Evolutionary conservation across 2,113 vertebrate genomes (phyloP).

Genomic region (Arothron firmamentum): DNA sequence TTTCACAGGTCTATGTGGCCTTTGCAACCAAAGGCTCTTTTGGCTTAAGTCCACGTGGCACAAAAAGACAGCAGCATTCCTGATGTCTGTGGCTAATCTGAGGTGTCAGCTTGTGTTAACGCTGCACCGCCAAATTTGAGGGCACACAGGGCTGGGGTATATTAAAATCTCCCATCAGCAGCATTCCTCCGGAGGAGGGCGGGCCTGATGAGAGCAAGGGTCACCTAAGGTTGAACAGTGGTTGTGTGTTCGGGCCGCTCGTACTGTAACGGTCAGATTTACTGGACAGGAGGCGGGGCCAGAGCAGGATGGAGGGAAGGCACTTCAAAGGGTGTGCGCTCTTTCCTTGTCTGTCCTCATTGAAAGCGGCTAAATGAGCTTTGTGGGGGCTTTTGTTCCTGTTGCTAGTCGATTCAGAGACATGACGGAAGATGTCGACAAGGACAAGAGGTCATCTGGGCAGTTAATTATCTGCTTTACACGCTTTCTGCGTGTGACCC

Average conservation of each 20-base stretch:
- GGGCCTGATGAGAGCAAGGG: constrained; percentile 66
- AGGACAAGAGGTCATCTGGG: constrained; percentile 49
- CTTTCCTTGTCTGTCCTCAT: constrained; percentile 64
- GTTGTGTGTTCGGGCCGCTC: constrained; percentile 65
- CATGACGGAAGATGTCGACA: constrained; percentile 49
- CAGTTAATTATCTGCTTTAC: constrained; percentile 58
- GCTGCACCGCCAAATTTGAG: constrained; percentile 94
- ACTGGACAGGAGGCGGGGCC: constrained; percentile 54
- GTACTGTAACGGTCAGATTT: constrained; percentile 64
- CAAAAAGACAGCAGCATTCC: constrained; percentile 95
- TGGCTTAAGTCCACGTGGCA: constrained; percentile 94
- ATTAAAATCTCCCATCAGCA: constrained; percentile 94
- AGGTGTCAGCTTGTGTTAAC: constrained; percentile 99
- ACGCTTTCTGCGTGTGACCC: constrained; percentile 47
- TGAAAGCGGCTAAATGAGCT: constrained; percentile 59
- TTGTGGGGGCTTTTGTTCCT: constrained; percentile 55
- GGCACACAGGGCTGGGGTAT: constrained; percentile 89
- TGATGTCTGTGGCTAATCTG: constrained; percentile 99
- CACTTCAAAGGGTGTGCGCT: constrained; percentile 61
- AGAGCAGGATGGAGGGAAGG: constrained; percentile 45
- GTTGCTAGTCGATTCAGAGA: constrained; percentile 55
- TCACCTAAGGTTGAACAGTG: constrained; percentile 66
- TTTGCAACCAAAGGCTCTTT: constrained; percentile 81
- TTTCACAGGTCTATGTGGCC: constrained; percentile 86
- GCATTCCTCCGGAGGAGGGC: constrained; percentile 88